A percentile compares a stretch with the other conserved stretches of the same genome.
phyloP scores from a whole-genome alignment of 2,113 vertebrate genomes.

The Sardina pilchardus region DNA sequence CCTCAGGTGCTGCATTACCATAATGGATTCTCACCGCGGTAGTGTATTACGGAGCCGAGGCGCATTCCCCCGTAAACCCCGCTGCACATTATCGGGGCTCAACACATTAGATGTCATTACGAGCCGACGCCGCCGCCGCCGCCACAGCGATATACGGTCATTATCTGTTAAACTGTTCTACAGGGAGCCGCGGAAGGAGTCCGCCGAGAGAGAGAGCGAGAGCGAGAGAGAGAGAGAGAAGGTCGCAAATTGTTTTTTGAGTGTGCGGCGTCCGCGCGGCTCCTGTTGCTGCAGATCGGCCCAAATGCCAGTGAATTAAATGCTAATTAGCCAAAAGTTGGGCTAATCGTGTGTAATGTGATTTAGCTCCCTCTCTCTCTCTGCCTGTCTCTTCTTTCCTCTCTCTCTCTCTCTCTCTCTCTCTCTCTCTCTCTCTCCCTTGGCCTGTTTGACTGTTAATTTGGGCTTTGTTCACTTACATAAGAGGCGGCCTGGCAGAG shows the following conservation, averaged over 20 bases:
- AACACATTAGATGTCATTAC: constrained; percentile 73
- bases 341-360: constrained; percentile 9
- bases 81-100: constrained; percentile 68
- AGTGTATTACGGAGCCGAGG: constrained; percentile 64
- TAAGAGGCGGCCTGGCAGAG: background rate
- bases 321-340: constrained; percentile 1
- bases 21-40: constrained; percentile 73
- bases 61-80: constrained; percentile 40
- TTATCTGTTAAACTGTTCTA: constrained; percentile 71
- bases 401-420: background rate
- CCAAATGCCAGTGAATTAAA: constrained; percentile 6
- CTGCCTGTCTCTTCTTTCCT: too few species aligned
- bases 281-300: background rate
- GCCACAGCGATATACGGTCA: constrained; percentile 55
- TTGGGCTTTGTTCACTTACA: background rate
- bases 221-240: constrained; percentile 37
- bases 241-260: constrained; percentile 23
- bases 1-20: constrained; percentile 77
- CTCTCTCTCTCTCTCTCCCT: background rate
- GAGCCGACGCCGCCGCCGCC: constrained; percentile 43
- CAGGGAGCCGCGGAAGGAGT: constrained; percentile 52
- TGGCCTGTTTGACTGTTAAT: background rate
- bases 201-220: constrained; percentile 35
- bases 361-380: background rate
- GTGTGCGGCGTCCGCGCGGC: background rate